These are phyloP conservation scores for Busseola fusca DNA, from an alignment of 2,888 invertebrate genomes.

Conservation along the genomic window DNA sequence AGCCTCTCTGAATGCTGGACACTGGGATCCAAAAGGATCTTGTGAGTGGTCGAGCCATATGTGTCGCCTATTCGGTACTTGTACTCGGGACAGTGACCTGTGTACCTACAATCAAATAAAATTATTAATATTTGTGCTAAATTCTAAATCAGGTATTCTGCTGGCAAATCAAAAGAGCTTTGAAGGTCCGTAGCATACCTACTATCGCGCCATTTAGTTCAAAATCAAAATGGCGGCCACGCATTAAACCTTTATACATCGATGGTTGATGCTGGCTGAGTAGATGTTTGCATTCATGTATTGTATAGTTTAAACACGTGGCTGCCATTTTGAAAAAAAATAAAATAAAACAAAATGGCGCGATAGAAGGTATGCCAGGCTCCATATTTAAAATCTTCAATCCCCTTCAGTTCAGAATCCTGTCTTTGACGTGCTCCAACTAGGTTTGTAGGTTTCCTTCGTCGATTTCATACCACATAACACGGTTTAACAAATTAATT, in stretches of 20 bases:
- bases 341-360: background rate
- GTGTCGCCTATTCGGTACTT: conserved; percentile 93
- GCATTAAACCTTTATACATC: background rate
- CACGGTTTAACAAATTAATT: conserved; percentile 31
- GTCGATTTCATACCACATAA: conserved; percentile 22
- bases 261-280: background rate
- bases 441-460: conserved; percentile 22
- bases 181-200: background rate
- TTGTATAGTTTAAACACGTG: too few relatives aligned
- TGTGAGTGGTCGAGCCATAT: conserved; percentile 92
- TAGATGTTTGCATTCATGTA: too few relatives aligned
- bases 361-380: background rate
- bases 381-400: background rate
- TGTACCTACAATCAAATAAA: conserved; percentile 88
- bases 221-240: background rate
- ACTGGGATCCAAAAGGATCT: conserved; percentile 92
- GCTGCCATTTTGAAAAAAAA: too few relatives aligned
- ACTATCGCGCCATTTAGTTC: background rate
- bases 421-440: conserved; percentile 24
- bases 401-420: background rate
- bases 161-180: background rate
- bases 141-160: background rate
- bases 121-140: background rate
- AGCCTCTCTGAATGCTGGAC: conserved; percentile 92
- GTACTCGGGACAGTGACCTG: conserved; percentile 93